These are phyloP conservation scores for Hippocampus guttulatus DNA, from an alignment of 2,113 vertebrate genomes.

Conservation along the genomic window DNA sequence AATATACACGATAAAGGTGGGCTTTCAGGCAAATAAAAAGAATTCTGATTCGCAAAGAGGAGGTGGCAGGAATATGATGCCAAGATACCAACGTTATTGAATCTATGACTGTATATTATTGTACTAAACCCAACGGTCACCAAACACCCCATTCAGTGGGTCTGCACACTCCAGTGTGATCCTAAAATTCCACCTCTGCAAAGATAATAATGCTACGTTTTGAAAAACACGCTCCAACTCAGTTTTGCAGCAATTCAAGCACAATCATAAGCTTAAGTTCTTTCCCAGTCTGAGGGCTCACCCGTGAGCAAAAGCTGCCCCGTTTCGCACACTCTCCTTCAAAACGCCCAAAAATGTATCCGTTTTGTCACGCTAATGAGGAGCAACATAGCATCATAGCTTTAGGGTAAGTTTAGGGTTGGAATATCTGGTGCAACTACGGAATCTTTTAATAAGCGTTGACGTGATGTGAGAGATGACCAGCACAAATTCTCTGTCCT, in stretches of 20 bases:
- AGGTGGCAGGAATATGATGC: neutral
- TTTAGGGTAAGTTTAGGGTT: neutral
- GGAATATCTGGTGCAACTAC: neutral
- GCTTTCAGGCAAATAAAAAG: neutral
- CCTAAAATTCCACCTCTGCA: neutral
- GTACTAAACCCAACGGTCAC: neutral
- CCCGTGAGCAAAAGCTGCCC: neutral
- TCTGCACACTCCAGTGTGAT: neutral
- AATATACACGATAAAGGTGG: slow-evolving; percentile 14
- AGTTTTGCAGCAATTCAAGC: neutral
- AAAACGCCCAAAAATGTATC: neutral
- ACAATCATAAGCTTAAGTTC: neutral
- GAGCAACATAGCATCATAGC: neutral
- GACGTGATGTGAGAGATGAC: neutral
- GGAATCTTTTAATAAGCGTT: neutral
- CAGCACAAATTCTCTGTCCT: neutral
- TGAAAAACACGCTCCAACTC: neutral
- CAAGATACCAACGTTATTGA: neutral
- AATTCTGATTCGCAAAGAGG: neutral
- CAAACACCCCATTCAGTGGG: neutral
- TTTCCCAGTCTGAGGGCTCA: neutral
- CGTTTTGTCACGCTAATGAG: neutral
- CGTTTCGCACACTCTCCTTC: neutral
- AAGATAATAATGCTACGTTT: too few species aligned
- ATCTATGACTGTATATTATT: neutral